These are phyloP conservation scores for Pelusios castaneus DNA, from an alignment of 2,113 vertebrate genomes.

Conservation along the genomic window DNA sequence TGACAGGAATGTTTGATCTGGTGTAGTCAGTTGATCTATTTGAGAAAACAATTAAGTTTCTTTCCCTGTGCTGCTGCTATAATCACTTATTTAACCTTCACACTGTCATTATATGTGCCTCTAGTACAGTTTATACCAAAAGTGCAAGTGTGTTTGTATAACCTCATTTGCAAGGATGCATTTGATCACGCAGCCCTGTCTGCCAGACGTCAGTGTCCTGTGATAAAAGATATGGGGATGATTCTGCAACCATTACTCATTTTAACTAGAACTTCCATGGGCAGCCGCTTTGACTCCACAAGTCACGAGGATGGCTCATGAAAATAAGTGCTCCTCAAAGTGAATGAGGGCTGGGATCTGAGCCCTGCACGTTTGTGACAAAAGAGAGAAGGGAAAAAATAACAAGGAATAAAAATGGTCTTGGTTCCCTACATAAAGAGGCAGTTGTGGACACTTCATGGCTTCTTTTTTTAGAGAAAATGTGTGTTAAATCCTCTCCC, in stretches of 20 bases:
- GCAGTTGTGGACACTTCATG: background rate
- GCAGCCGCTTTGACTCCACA: rapidly evolving
- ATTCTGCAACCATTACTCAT: background rate
- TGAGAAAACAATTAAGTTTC: background rate
- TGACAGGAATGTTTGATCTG: background rate
- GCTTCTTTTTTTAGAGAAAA: conserved; percentile 12
- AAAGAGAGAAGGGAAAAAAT: background rate
- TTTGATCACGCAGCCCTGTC: background rate
- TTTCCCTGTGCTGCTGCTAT: background rate
- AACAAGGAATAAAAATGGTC: background rate
- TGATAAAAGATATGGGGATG: background rate
- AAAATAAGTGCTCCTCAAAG: background rate
- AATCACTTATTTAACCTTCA: background rate
- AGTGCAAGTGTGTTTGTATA: background rate
- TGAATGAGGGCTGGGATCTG: background rate
- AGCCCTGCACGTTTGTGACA: background rate
- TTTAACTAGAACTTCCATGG: background rate
- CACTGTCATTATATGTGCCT: background rate
- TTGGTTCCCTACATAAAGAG: background rate
- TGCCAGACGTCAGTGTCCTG: rapidly evolving
- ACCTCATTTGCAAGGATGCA: background rate
- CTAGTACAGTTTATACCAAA: background rate
- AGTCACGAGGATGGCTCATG: background rate
- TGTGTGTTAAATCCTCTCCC: background rate
- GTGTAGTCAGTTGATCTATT: background rate